Evolutionary conservation across 30 jellyfish, hydroid and myxozoan genomes (phyloP), one percentile per base, ranked within the genome.

Genomic region (Cassiopea xamachana): DNA sequence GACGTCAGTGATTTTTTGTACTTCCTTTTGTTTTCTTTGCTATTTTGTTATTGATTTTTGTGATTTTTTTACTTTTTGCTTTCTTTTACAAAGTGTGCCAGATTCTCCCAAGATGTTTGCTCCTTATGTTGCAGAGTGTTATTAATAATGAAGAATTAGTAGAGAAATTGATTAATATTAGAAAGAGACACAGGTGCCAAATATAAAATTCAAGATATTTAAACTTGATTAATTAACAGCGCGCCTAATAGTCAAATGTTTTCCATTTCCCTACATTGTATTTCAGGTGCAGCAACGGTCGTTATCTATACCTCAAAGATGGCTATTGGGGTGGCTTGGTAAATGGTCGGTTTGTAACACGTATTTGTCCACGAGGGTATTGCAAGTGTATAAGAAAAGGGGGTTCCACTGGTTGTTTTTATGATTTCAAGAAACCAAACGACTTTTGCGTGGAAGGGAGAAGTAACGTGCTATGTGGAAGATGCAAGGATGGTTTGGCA

Each of bases 251-350:
- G 64, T 6, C 64, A 3, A 55, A 10, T 55, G 7, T 55, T 55
- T 55, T 55, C 7, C 64, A 55, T 55, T 55, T 55, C 64, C 12
- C 12, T 55, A 3, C 64, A 55, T 55, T 55, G 12, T 10, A 6
- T 55, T 2, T 6, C 77, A 90, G 97, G 64, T 90, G 97, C 82
- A 74, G 86, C 27, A 69, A 60, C 12, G 90, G 86, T 47, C 88
- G 88, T 1, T 88, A 88, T 71, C 72, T 90, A 2, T 83, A 73
- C 61, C 76, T 90, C 46, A 82, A 90, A 47, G 87, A 73, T 61
- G 97, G 93, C 73, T 75, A 75, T 59, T 90, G 97, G 97, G 93
- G 89, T 16, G 89, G 89, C 27, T 48, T 90, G 13, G 73, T 83
- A 1, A 83, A 90, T 60, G 93, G 93, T 13, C 18, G 68, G 72